Conservation (phyloP, 2,888 invertebrate species). For the Teleiodes luculella region DNA sequence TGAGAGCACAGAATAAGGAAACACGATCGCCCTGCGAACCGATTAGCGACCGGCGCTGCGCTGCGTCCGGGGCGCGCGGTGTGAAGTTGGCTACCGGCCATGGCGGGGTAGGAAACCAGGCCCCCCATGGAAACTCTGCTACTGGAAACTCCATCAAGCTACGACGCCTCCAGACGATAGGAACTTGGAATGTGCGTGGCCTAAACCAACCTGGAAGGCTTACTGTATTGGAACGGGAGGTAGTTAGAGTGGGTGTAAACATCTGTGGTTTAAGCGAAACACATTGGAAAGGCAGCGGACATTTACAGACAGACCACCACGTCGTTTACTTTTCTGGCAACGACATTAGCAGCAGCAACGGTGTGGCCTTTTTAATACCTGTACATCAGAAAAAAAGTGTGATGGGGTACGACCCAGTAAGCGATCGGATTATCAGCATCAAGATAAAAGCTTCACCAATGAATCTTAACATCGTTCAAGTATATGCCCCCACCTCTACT, state of each 20-base stretch:
- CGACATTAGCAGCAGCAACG: conserved; percentile 15
- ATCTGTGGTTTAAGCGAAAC: conserved; percentile 25
- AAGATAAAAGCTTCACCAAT: conserved; percentile 4
- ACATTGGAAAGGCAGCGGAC: conserved; percentile 24
- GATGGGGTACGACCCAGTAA: conserved; percentile 16
- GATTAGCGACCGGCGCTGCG: neutral
- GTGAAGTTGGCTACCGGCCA: neutral
- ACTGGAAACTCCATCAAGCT: conserved; percentile 15
- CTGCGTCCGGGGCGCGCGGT: neutral
- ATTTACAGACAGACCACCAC: conserved; percentile 14
- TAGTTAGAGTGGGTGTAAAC: conserved; percentile 16
- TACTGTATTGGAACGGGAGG: conserved; percentile 19
- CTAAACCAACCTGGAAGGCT: conserved; percentile 21
- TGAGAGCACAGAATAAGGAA: neutral
- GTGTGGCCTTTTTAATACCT: conserved; percentile 16
- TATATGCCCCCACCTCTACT: neutral
- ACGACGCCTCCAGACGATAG: conserved; percentile 18
- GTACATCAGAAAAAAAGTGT: conserved; percentile 13
- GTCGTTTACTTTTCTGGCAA: conserved; percentile 18
- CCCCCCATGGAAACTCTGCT: conserved; percentile 16
- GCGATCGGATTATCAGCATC: conserved; percentile 15
- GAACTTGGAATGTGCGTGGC: conserved; percentile 25
- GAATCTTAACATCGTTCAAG: neutral
- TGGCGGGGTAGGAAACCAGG: conserved; percentile 17
- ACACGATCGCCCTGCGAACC: neutral